Evolutionary conservation across 2,797 vertebrate genomes (phyloP).

Genomic region (Smutsia temminckii): DNA sequence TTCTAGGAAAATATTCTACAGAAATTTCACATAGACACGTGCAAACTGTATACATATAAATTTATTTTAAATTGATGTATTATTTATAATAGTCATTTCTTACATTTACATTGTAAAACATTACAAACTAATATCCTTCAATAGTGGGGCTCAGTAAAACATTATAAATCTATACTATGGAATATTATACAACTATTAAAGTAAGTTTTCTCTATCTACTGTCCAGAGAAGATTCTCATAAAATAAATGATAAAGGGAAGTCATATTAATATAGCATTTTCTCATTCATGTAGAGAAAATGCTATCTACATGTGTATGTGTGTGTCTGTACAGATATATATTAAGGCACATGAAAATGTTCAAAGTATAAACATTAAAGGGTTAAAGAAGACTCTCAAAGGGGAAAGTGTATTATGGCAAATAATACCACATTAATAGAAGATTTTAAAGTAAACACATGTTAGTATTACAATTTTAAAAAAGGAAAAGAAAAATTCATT

Average conservation of each 20-base stretch:
- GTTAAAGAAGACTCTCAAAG: neutral
- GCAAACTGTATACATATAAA: neutral
- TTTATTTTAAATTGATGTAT: conserved; percentile 3
- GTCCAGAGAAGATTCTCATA: neutral
- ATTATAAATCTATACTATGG: neutral
- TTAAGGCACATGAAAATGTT: neutral
- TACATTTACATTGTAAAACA: neutral
- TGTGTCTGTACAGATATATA: neutral
- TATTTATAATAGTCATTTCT: neutral
- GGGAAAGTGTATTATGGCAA: neutral
- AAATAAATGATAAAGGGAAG: neutral
- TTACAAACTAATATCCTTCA: neutral
- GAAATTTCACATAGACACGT: neutral
- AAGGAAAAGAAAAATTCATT: neutral
- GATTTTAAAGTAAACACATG: neutral
- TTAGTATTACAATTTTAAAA: no score
- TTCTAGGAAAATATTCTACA: neutral
- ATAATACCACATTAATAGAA: neutral
- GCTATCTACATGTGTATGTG: no score
- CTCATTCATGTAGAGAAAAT: neutral
- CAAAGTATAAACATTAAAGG: neutral
- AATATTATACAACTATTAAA: neutral
- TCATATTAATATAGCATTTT: neutral
- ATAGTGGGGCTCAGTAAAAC: neutral
- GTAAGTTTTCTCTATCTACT: neutral